Base-by-base conservation (phyloP, 2,888 invertebrate species). In the Acronicta aceris region DNA sequence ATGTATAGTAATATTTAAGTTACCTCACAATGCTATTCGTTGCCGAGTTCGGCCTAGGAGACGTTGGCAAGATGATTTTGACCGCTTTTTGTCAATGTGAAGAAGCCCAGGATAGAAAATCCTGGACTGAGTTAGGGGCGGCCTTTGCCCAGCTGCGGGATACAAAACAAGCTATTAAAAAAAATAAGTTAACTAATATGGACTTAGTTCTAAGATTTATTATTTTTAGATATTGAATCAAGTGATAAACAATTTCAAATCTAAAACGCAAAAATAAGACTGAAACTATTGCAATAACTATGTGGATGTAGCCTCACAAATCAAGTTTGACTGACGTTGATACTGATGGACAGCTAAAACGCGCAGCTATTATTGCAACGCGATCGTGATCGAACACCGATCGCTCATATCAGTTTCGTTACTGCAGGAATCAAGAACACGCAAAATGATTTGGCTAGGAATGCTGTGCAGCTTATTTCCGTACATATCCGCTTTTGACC, bases 321-420 rank as follows among this genome's bases (percentile, higher is more conserved):
- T 49, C 61, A 68, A 59, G n/a, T 57, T 36, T 65, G 65, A 59
- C 41, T 65, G 74, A 63, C 75, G 38, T 36, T 62, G 38, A 73
- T 48, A 38, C 53, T 78, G 83, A 80, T 67, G 42, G 86, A 82
- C 81, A 73, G 55, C 48, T 66, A 76, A 76, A 83, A 59, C 46
- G 57, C 9, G 12, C 42, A 40, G 45, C 58, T 41, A 76, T 76
- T 76, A 68, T 27, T 55, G 27, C 52, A 54, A 27, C 42, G 59
- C 54, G 59, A 61, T 50, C 50, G 30, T 25, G 33, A 43, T 51
- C 56, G n/a, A 38, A 21, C 45, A 47, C 5, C 42, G 15, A 48
- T 52, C 57, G 48, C 33, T 56, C 75, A 64, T n/a, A 70, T 56
- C 48, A 52, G 7, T 52, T 49, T 59, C 25, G 42, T 41, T 21